Evolutionary conservation across 2,797 vertebrate species (phyloP).

Genomic region (Tachyglossus aculeatus): DNA sequence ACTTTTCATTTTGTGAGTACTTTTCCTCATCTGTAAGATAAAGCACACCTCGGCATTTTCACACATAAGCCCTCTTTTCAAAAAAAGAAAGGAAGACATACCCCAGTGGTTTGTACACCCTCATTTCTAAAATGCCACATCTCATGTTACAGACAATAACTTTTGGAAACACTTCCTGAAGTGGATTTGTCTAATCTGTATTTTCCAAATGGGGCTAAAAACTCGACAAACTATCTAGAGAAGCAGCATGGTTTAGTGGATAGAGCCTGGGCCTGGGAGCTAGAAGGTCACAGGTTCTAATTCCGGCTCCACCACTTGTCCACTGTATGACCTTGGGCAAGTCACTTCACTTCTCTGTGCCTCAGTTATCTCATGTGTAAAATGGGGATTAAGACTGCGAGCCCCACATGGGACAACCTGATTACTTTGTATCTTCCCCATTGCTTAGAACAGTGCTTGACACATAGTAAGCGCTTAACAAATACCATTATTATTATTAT

Average conservation of each 20-base stretch:
- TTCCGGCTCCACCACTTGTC: too few relatives aligned
- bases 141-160: neutral
- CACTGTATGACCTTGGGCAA: too few relatives aligned
- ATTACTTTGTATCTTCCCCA: too few relatives aligned
- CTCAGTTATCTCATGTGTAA: too few relatives aligned
- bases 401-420: too few relatives aligned
- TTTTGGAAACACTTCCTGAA: neutral
- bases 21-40: slow-evolving; percentile 18
- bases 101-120: neutral
- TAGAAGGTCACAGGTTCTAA: too few relatives aligned
- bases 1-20: slow-evolving; percentile 31
- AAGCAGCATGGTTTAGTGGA: neutral
- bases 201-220: slow-evolving; percentile 25
- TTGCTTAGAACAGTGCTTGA: too few relatives aligned
- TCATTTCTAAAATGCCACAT: neutral
- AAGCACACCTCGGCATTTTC: neutral
- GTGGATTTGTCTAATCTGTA: neutral
- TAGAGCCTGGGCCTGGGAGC: too few relatives aligned
- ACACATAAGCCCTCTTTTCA: neutral
- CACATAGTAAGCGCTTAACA: too few relatives aligned
- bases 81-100: neutral
- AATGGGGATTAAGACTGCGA: too few relatives aligned
- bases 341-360: too few relatives aligned
- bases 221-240: neutral
- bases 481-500: too few relatives aligned